Conservation (phyloP, 2,113 vertebrate genomes). For the Microtus richardsoni region DNA sequence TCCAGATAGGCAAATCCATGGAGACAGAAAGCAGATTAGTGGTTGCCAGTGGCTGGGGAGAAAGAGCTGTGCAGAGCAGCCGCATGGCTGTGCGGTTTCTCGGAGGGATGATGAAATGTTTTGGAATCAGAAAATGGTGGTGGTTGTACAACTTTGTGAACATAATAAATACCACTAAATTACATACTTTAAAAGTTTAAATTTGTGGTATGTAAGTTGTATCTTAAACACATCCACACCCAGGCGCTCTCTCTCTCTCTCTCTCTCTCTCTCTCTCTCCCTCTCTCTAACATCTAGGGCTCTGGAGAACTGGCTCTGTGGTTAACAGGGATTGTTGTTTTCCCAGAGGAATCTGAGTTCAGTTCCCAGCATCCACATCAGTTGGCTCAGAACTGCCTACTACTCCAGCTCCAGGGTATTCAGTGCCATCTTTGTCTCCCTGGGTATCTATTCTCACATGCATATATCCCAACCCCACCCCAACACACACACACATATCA, state of each 20-base stretch:
- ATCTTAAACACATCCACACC: not conserved
- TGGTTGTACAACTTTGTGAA: not conserved
- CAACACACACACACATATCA: not conserved
- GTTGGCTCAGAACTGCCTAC: not conserved
- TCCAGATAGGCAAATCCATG: not conserved
- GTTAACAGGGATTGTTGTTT: not conserved
- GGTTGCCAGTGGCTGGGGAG: not conserved
- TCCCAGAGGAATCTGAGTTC: not conserved
- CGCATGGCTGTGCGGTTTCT: not conserved
- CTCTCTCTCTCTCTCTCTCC: too few relatives aligned
- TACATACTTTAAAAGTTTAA: not conserved
- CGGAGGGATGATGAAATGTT: not conserved
- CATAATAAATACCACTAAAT: not conserved
- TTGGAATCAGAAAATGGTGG: slow-evolving; percentile 19
- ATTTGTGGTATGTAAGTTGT: slow-evolving; percentile 6
- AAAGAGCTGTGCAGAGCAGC: not conserved
- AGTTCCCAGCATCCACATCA: not conserved
- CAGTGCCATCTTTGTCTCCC: not conserved
- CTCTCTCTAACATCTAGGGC: too few relatives aligned
- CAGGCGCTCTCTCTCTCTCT: too few relatives aligned
- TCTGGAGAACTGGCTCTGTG: not conserved
- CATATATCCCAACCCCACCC: not conserved
- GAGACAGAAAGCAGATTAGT: not conserved
- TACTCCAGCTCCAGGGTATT: not conserved
- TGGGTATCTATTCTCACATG: not conserved